Evolutionary conservation across 1,140 invertebrate species (phyloP).

Genomic region (Plectrocnemia conspersa): DNA sequence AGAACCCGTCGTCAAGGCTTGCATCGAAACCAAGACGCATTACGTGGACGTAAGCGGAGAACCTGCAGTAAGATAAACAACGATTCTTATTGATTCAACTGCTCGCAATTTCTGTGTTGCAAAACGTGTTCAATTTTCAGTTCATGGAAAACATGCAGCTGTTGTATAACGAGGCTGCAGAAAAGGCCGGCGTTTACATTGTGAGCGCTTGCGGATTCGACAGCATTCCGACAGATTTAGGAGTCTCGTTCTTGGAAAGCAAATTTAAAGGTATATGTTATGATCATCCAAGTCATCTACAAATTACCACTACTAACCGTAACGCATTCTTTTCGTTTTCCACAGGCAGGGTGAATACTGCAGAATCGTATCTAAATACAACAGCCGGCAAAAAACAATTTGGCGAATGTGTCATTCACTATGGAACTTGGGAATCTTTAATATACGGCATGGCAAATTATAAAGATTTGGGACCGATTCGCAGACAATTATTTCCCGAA

Average conservation of each 20-base stretch:
- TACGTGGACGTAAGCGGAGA: slow-evolving; percentile 92
- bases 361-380: slow-evolving; percentile 61
- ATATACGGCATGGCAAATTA: slow-evolving; percentile 27
- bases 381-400: slow-evolving; percentile 24
- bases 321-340: too few relatives aligned
- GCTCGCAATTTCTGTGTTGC: not conserved
- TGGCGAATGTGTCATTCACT: slow-evolving; percentile 23
- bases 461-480: slow-evolving; percentile 18
- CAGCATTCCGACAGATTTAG: slow-evolving; percentile 82
- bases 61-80: slow-evolving; percentile 55
- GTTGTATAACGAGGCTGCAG: slow-evolving; percentile 71
- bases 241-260: slow-evolving; percentile 67
- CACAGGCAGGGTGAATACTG: slow-evolving; percentile 65
- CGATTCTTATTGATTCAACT: not conserved
- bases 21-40: slow-evolving; percentile 73
- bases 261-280: slow-evolving; percentile 61
- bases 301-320: slow-evolving; percentile 4
- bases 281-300: slow-evolving; percentile 41
- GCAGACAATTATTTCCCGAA: slow-evolving; percentile 22
- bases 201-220: slow-evolving; percentile 90
- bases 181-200: slow-evolving; percentile 73
- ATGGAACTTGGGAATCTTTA: slow-evolving; percentile 33
- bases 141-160: slow-evolving; percentile 84
- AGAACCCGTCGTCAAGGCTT: slow-evolving; percentile 87
- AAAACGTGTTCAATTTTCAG: too few relatives aligned